Evolutionary conservation across 1,140 invertebrate species (phyloP), one percentile per base, ranked within the genome.

Genomic region (Plectrocnemia conspersa): DNA sequence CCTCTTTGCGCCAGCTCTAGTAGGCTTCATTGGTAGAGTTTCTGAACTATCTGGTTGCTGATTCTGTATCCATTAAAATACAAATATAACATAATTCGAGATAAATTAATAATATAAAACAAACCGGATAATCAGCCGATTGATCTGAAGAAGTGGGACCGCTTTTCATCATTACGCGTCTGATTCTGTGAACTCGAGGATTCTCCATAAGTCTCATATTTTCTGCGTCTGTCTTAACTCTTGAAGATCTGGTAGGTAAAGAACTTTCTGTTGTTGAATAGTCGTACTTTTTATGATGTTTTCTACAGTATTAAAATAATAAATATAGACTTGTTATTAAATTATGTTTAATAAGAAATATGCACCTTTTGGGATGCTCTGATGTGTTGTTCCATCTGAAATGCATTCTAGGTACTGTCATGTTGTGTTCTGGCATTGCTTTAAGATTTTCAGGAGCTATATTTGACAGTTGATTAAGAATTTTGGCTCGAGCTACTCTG

Each of bases 151-250:
- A n/a, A 0, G 18, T 7, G 19, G 25, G 32, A 38, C 59, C 59
- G 27, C 52, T 58, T 35, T 35, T 61, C 3, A 40, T 19, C 29
- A 54, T 58, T 7, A 56, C 52, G 40, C 52, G 54, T 21, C 52
- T 33, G 24, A 54, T 13, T 42, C 32, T 52, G 5, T 53, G 21
- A 11, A 58, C 42, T n/a, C n/a, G 16, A 13, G 15, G 42, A 45
- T 11, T 36, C 16, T 61, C 47, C 52, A 29, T 4, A 41, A 40
- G 7, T 23, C 16, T 48, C 6, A 19, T 3, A 41, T 38, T 40
- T 11, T 54, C 52, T 32, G 54, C 47, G 10, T 47, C 33, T 4
- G 52, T 54, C 52, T 54, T 58, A 0, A 58, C 59, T 27, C 55
- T 54, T 1, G 59, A 61, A 10, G 46, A 24, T 24, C 59, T 24